These are phyloP conservation scores for Aphaenogaster floridana DNA, from an alignment of 1,140 invertebrate species.

Conservation along the genomic window DNA sequence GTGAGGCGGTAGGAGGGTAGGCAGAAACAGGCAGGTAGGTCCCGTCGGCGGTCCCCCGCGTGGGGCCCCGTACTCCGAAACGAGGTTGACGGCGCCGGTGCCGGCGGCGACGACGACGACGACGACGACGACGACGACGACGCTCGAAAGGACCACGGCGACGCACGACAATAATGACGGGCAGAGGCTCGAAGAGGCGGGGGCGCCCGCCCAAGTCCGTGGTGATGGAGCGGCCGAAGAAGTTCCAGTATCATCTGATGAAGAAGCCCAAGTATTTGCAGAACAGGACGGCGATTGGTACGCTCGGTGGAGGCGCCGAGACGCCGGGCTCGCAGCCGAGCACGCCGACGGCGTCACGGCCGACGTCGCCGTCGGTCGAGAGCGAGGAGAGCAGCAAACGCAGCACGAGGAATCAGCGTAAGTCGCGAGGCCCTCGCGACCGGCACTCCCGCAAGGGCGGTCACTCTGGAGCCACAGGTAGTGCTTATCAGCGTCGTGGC, in stretches of 20 bases:
- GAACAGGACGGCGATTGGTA: constrained; percentile 82
- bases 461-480: constrained; percentile 84
- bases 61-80: constrained; percentile 37
- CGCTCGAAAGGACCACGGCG: constrained; percentile 84
- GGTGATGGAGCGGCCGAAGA: constrained; percentile 93
- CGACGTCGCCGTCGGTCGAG: constrained; percentile 91
- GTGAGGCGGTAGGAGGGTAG: not conserved
- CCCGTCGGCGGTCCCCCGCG: not conserved
- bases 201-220: constrained; percentile 96
- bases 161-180: constrained; percentile 89
- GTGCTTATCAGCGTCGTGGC: constrained; percentile 89
- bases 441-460: constrained; percentile 90
- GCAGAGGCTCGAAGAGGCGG: constrained; percentile 94
- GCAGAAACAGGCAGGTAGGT: constrained; percentile 5
- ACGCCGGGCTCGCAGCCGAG: constrained; percentile 90
- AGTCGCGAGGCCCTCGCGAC: constrained; percentile 83
- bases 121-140: constrained; percentile 5
- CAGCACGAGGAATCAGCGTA: constrained; percentile 86
- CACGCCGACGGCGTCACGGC: constrained; percentile 92
- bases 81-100: constrained; percentile 56
- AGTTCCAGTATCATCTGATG: constrained; percentile 95
- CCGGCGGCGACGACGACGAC: constrained; percentile 88
- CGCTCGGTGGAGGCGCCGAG: constrained; percentile 87
- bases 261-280: constrained; percentile 97
- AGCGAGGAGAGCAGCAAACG: constrained; percentile 91